Conservation (phyloP, 1,140 invertebrate species). For the Hormaphis cornu region DNA sequence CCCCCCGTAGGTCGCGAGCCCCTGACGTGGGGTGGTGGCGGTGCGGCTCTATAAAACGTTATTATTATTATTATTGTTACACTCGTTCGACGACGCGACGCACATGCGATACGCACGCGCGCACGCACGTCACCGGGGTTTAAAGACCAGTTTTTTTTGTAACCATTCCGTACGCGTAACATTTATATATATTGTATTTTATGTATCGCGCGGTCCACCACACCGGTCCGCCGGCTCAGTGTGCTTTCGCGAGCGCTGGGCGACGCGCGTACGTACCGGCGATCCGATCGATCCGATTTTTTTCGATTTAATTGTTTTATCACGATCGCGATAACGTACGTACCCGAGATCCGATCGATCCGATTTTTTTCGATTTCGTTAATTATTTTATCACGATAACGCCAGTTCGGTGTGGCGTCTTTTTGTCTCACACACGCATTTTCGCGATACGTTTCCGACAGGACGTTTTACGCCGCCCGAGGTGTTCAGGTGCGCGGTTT, state of each 20-base stretch:
- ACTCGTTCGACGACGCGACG: no score
- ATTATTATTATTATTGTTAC: no score
- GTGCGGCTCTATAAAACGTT: background rate
- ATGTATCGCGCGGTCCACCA: background rate
- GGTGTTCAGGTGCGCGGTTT: no score
- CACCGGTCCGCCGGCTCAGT: constrained; percentile 7
- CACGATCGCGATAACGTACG: no score
- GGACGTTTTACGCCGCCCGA: no score
- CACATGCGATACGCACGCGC: background rate
- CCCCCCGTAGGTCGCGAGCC: background rate
- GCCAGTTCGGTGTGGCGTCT: no score
- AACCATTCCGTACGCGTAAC: constrained; percentile 14
- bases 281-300: background rate
- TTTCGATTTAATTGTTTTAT: no score
- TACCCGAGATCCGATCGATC: background rate
- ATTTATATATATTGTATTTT: background rate
- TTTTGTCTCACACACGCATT: no score
- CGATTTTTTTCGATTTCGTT: background rate
- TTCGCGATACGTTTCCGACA: no score
- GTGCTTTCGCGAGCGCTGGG: background rate
- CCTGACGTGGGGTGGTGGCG: no score
- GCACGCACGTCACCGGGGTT: background rate
- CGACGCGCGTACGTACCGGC: background rate
- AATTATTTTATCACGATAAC: no score
- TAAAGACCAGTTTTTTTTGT: constrained; percentile 30